These are phyloP conservation scores for Acromyrmex heyeri DNA, from an alignment of 1,140 invertebrate species.

Conservation along the genomic window DNA sequence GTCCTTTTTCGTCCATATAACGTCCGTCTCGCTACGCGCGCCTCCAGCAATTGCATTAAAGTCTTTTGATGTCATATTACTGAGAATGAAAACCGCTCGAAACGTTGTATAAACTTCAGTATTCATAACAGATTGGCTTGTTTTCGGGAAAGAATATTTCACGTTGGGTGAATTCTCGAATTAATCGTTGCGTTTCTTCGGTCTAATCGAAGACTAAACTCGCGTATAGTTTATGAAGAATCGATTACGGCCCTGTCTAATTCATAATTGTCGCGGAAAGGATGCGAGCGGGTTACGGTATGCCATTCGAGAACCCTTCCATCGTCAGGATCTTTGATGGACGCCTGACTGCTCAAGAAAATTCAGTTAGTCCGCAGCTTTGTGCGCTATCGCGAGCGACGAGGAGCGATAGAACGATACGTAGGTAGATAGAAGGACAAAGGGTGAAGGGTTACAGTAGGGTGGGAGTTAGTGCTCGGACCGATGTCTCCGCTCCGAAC, in stretches of 20 bases:
- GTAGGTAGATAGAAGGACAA: slow-evolving; percentile 70
- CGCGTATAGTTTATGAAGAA: background rate
- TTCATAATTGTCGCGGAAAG: slow-evolving; percentile 38
- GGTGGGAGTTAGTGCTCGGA: slow-evolving; percentile 75
- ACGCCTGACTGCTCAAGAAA: slow-evolving; percentile 86
- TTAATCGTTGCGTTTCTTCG: background rate
- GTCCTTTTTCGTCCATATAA: background rate
- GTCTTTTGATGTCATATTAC: slow-evolving; percentile 48
- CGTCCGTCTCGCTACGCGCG: background rate
- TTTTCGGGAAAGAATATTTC: background rate
- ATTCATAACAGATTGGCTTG: background rate
- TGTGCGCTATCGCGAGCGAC: slow-evolving; percentile 81
- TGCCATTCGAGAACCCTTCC: slow-evolving; percentile 60
- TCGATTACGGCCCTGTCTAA: slow-evolving; percentile 40
- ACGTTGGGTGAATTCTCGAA: background rate
- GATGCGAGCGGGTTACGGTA: slow-evolving; percentile 65
- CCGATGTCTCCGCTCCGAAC: slow-evolving; percentile 82
- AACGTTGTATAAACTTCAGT: slow-evolving; percentile 21
- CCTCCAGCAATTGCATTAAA: slow-evolving; percentile 52
- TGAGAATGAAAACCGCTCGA: background rate
- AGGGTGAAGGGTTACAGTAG: slow-evolving; percentile 76
- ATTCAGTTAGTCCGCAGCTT: slow-evolving; percentile 86
- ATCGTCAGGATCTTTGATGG: slow-evolving; percentile 84
- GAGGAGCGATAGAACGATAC: slow-evolving; percentile 68
- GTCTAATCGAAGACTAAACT: background rate